phyloP scores from a whole-genome alignment of 1,140 invertebrate species.

The Ips nitidus region DNA sequence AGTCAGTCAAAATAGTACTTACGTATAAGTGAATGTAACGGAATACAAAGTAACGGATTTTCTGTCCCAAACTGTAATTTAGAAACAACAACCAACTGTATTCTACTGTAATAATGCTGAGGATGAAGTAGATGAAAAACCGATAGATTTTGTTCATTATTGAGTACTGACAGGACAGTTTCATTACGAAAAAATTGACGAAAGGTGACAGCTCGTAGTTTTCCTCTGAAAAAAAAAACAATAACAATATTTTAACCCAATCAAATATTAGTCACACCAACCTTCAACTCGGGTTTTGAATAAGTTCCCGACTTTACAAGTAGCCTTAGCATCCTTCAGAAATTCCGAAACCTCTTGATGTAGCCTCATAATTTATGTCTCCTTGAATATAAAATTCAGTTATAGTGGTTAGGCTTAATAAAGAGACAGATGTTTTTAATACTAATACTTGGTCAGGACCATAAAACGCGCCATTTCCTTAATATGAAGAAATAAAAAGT shows the following conservation, averaged over 20 bases:
- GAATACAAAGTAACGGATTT: neutral
- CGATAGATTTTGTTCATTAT: neutral
- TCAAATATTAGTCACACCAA: neutral
- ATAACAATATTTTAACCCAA: neutral
- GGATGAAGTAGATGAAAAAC: neutral
- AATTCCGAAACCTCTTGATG: too few species aligned
- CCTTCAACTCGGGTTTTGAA: too few species aligned
- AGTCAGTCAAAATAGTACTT: constrained; percentile 2
- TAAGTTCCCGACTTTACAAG: too few species aligned
- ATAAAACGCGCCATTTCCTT: too few species aligned
- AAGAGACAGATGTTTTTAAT: too few species aligned
- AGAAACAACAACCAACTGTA: neutral
- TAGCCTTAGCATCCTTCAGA: too few species aligned
- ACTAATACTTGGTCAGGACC: too few species aligned
- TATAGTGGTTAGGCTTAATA: too few species aligned
- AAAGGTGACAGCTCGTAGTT: neutral
- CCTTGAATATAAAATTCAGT: too few species aligned
- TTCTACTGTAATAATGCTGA: neutral
- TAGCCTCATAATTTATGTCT: too few species aligned
- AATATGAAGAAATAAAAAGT: too few species aligned
- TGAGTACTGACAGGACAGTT: constrained; percentile 5
- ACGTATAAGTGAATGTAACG: neutral
- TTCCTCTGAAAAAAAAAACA: neutral
- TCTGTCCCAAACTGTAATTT: too few species aligned
- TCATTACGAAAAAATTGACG: neutral